Base-by-base conservation (phyloP, 2,888 invertebrate species). In the Cryptus viduatorius region DNA sequence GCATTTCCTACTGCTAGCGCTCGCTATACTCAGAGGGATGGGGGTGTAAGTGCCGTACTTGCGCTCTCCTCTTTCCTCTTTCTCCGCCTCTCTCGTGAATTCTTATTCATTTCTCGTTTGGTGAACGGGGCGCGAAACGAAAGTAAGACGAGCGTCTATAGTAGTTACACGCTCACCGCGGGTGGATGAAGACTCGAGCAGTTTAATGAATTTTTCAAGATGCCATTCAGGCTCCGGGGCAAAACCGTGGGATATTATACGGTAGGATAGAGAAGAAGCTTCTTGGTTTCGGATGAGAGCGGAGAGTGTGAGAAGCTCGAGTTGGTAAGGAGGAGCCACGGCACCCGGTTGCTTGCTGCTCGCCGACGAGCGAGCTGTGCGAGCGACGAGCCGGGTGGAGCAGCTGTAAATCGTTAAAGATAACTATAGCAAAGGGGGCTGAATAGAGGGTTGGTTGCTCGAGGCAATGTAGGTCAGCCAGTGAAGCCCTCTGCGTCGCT, bases 381-480 rank as follows among this genome's bases (percentile, higher is more conserved):
- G 76, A 79, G 82, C 50, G 37, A 67, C 73, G 56, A 65, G 76
- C 59, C 50, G 82, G 76, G 76, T 65, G 68, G 73, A 73, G 83
- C 84, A 80, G 84, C 85, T 85, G 85, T 87, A 89, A 89, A 89
- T 88, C 88, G 86, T 89, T 86, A 88, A 85, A 88, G 87, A 88
- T 87, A 88, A 88, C 85, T 85, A 84, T 82, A 85, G 64, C 83
- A 75, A 85, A 59, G 82, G 76, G 87, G 83, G 83, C 59, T 81
- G 75, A 82, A 87, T 83, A 86, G 87, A 77, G 86, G 85, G 83
- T 86, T 85, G 86, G 79, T 84, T 78, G 87, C 87, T 85, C 78
- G 77, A 85, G 85, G 85, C 87, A 84, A 88, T 88, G 86, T 87
- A 85, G 87, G 88, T 86, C 88, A 87, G 86, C 79, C 86, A 59